phyloP scores from a whole-genome alignment of 2,888 invertebrate genomes.

The Lasioglossum leucozonium region DNA sequence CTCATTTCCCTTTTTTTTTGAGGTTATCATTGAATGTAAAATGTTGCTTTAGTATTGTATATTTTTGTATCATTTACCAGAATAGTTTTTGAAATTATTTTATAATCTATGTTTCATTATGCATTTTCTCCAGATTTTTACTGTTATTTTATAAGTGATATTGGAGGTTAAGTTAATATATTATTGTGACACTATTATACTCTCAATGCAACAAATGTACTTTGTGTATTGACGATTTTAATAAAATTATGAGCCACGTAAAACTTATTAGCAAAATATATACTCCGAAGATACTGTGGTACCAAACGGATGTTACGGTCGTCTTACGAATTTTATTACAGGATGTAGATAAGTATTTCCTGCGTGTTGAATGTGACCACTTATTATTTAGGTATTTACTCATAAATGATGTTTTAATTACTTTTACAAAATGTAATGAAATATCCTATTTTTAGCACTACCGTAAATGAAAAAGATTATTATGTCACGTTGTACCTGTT shows the following conservation, averaged over 20 bases:
- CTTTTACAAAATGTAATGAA: not conserved
- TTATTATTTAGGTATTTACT: conserved; percentile 77
- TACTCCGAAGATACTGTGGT: conserved; percentile 79
- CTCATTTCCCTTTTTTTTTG: not conserved
- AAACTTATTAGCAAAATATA: conserved; percentile 42
- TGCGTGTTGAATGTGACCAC: conserved; percentile 73
- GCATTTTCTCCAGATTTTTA: not conserved
- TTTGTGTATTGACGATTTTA: not conserved
- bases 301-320: conserved; percentile 77
- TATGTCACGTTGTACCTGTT: conserved; percentile 76
- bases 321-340: conserved; percentile 75
- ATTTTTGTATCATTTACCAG: not conserved
- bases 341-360: conserved; percentile 77
- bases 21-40: not conserved
- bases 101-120: not conserved
- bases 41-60: not conserved
- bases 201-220: not conserved
- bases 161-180: not conserved
- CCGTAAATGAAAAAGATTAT: conserved; percentile 69
- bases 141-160: not conserved
- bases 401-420: not conserved
- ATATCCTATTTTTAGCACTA: conserved; percentile 73
- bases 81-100: not conserved
- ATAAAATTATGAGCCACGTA: conserved; percentile 48
- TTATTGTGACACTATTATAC: not conserved